phyloP scores from a whole-genome alignment of 2,888 invertebrate genomes.

The Helobdella robusta region DNA sequence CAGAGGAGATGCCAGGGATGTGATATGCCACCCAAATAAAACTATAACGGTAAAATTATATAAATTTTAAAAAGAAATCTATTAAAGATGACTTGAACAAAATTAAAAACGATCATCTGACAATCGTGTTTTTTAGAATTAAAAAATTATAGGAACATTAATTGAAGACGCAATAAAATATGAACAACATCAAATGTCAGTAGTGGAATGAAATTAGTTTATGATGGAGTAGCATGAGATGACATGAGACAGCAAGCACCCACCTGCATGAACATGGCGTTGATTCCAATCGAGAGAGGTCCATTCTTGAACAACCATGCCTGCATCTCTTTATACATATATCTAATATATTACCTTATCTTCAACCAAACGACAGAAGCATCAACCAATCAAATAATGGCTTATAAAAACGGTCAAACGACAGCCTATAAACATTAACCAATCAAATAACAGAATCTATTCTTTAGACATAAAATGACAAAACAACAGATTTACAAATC shows the following conservation, averaged over 20 bases:
- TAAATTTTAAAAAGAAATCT: background rate
- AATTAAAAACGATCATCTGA: too few species aligned
- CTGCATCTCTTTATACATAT: slow-evolving; percentile 60
- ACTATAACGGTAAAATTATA: slow-evolving; percentile 54
- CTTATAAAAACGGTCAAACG: too few species aligned
- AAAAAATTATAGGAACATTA: too few species aligned
- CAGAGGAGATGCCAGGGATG: slow-evolving; percentile 80
- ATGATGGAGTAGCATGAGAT: too few species aligned
- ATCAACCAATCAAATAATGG: too few species aligned
- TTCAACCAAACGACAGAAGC: too few species aligned
- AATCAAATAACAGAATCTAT: background rate
- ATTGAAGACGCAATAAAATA: too few species aligned
- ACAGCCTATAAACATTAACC: too few species aligned
- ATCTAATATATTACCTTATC: too few species aligned
- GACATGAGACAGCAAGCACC: slow-evolving; percentile 22
- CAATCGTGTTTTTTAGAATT: too few species aligned
- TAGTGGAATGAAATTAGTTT: too few species aligned
- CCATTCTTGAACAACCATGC: slow-evolving; percentile 79
- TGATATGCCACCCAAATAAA: slow-evolving; percentile 85
- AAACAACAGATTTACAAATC: background rate
- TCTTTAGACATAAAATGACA: background rate
- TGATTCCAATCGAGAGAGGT: slow-evolving; percentile 87
- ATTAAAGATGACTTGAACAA: background rate
- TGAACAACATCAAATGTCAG: too few species aligned
- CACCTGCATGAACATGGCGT: slow-evolving; percentile 82